phyloP scores from a whole-genome alignment of 2,797 vertebrate species.

The Catamblyrhynchus diadema region DNA sequence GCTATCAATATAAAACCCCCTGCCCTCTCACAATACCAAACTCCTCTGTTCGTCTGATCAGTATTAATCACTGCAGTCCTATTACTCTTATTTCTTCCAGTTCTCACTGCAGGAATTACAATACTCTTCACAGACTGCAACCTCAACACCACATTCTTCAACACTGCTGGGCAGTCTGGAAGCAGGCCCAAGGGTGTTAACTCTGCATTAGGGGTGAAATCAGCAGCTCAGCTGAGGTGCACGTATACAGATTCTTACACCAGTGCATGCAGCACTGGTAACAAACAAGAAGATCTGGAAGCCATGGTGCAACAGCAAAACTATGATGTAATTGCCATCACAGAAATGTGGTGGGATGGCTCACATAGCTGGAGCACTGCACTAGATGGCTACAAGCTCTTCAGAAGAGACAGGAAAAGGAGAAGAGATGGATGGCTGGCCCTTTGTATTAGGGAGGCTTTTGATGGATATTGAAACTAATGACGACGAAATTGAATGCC shows the following conservation, averaged over 20 bases:
- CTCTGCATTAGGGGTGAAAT: neutral
- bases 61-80: too few species aligned
- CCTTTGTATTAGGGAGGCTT: neutral
- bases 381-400: neutral
- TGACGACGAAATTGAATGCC: neutral
- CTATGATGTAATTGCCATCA: too few species aligned
- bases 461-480: neutral
- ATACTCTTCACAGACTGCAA: too few species aligned
- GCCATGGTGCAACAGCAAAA: accelerated
- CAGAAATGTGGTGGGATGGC: neutral
- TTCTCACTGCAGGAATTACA: too few species aligned
- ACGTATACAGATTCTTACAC: too few species aligned
- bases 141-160: too few species aligned
- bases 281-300: neutral
- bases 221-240: neutral
- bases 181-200: neutral
- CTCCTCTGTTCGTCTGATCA: too few species aligned
- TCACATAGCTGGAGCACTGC: neutral
- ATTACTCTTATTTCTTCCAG: too few species aligned
- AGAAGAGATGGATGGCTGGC: neutral
- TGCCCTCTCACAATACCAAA: too few species aligned
- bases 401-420: neutral
- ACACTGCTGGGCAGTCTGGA: neutral
- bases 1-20: too few species aligned
- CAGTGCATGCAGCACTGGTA: accelerated